These are phyloP conservation scores for Epinotia demarniana DNA, from an alignment of 2,888 invertebrate genomes.

Conservation along the genomic window DNA sequence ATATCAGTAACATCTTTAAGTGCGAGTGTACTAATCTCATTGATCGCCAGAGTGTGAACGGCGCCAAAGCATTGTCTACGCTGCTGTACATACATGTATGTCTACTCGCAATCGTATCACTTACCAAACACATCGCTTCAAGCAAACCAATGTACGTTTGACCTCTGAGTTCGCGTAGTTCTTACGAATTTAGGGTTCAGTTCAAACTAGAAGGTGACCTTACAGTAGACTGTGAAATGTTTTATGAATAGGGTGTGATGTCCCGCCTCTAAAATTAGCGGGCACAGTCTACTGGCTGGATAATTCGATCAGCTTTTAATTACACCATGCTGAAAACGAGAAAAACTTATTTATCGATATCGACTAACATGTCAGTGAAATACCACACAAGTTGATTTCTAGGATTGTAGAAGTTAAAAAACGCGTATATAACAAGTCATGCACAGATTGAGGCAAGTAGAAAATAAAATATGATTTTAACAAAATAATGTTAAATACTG, in stretches of 20 bases:
- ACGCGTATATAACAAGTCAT: neutral
- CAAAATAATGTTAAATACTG: no score
- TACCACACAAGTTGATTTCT: neutral
- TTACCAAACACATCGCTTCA: neutral
- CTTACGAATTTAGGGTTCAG: neutral
- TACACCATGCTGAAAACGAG: conserved; percentile 18
- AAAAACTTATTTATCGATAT: conserved; percentile 21
- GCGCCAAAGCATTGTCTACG: conserved; percentile 16
- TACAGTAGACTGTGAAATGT: neutral
- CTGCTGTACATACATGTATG: neutral
- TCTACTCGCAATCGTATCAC: neutral
- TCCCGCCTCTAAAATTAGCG: conserved; percentile 35
- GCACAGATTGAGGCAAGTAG: neutral
- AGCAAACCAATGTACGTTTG: neutral
- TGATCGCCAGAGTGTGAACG: conserved; percentile 23
- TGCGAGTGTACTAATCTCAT: conserved; percentile 18
- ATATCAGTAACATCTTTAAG: neutral
- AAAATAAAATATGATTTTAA: no score
- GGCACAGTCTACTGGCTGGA: conserved; percentile 35
- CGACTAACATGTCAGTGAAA: conserved; percentile 1
- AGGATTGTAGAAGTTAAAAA: neutral
- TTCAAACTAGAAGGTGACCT: neutral
- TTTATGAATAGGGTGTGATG: neutral
- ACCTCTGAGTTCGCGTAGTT: neutral
- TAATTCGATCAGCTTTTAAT: conserved; percentile 41